These are phyloP conservation scores for Echinarachnius parma DNA, from an alignment of 53 echinoderm and acorn worm species.

Conservation along the genomic window DNA sequence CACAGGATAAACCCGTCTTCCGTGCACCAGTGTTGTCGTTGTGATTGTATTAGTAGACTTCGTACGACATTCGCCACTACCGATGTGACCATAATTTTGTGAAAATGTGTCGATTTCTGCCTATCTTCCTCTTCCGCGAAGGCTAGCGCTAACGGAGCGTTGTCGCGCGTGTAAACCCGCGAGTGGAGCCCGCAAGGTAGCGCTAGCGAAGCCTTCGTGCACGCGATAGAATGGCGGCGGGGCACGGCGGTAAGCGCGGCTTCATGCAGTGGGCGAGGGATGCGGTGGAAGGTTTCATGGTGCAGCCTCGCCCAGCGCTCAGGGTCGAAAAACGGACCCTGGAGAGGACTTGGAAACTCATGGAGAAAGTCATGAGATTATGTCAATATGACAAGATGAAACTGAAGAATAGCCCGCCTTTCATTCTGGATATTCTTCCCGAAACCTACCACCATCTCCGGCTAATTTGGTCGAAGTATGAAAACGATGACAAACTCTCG, in stretches of 20 bases:
- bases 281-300: no score
- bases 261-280: no score
- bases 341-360: constrained; percentile 96
- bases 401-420: constrained; percentile 98
- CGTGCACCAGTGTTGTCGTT: no score
- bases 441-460: constrained; percentile 96
- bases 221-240: constrained; percentile 31
- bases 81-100: not conserved
- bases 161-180: constrained; percentile 2
- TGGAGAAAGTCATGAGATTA: constrained; percentile 94
- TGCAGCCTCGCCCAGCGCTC: constrained; percentile 86
- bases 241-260: constrained; percentile 9
- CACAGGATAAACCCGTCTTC: no score
- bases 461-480: constrained; percentile 91
- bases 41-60: no score
- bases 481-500: constrained; percentile 72
- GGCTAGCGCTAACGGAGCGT: constrained; percentile 6
- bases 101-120: no score
- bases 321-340: constrained; percentile 76
- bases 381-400: constrained; percentile 97
- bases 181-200: constrained; percentile 3
- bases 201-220: no score
- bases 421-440: constrained; percentile 95
- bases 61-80: not conserved
- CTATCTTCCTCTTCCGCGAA: constrained; percentile 50